Percentiles rank a stretch among this genome's conserved stretches.
Evolutionary conservation across 2,888 invertebrate species (phyloP).

Genomic region (Drosophila anomelani): DNA sequence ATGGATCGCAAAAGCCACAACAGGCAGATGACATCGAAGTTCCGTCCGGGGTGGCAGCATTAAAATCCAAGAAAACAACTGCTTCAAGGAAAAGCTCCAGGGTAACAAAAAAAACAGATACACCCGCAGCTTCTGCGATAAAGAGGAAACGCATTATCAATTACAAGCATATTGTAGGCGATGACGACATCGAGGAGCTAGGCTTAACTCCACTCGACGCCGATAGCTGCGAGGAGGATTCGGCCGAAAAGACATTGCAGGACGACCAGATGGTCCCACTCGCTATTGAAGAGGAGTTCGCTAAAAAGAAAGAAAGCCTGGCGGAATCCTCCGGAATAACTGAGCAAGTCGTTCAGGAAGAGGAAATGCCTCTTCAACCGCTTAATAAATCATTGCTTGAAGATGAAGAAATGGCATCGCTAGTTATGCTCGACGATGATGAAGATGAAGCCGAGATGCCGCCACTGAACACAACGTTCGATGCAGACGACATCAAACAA

Average conservation of each 20-base stretch:
- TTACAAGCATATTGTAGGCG: background rate
- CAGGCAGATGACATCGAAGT: background rate
- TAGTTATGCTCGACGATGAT: slow-evolving; percentile 61
- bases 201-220: slow-evolving; percentile 60
- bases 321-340: background rate
- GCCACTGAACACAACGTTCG: slow-evolving; percentile 37
- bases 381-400: too few species aligned
- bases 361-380: background rate
- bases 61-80: background rate
- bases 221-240: slow-evolving; percentile 1
- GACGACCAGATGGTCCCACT: background rate
- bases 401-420: slow-evolving; percentile 68
- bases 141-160: background rate
- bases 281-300: background rate
- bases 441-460: slow-evolving; percentile 27
- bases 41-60: background rate
- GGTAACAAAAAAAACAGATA: background rate
- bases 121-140: background rate
- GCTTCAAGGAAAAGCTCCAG: background rate
- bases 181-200: slow-evolving; percentile 59
- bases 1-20: background rate
- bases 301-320: background rate
- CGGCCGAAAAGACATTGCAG: background rate
- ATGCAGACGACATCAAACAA: slow-evolving; percentile 31
- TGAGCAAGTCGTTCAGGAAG: background rate